Percentiles rank a stretch among this genome's conserved stretches.
Conservation (phyloP, 2,797 vertebrate genomes). For the Rhadinocentrus ornatus region DNA sequence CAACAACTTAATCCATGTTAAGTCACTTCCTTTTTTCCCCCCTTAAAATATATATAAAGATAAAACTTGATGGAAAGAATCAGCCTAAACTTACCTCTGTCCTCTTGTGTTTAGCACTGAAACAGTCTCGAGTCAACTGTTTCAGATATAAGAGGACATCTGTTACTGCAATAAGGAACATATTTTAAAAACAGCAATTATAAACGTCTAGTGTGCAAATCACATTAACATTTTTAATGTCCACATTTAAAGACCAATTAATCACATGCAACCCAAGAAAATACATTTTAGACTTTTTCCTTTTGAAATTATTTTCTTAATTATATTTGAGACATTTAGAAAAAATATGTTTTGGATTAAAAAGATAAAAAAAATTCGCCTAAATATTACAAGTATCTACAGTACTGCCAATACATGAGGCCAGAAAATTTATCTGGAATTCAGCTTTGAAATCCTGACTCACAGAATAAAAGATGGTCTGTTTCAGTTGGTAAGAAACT, state of each 20-base stretch:
- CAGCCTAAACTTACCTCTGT: slow-evolving; percentile 68
- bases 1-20: neutral
- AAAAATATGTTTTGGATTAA: neutral
- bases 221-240: neutral
- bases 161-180: slow-evolving; percentile 70
- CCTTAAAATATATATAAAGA: neutral
- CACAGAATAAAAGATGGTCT: no score
- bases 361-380: neutral
- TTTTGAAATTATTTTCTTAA: neutral
- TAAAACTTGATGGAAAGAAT: neutral
- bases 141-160: slow-evolving; percentile 80
- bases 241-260: neutral
- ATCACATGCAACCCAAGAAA: neutral
- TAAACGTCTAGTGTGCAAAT: neutral
- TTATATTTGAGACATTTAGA: neutral
- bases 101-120: slow-evolving; percentile 52
- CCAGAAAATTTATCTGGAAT: neutral
- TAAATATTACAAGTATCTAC: no score
- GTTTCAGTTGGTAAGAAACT: no score
- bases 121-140: slow-evolving; percentile 65
- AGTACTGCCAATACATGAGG: no score
- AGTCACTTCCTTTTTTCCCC: neutral
- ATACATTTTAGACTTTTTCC: neutral
- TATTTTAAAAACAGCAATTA: neutral
- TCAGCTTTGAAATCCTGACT: neutral